These are phyloP conservation scores for Diplodus sargus DNA, from an alignment of 2,797 vertebrate genomes.

Conservation along the genomic window DNA sequence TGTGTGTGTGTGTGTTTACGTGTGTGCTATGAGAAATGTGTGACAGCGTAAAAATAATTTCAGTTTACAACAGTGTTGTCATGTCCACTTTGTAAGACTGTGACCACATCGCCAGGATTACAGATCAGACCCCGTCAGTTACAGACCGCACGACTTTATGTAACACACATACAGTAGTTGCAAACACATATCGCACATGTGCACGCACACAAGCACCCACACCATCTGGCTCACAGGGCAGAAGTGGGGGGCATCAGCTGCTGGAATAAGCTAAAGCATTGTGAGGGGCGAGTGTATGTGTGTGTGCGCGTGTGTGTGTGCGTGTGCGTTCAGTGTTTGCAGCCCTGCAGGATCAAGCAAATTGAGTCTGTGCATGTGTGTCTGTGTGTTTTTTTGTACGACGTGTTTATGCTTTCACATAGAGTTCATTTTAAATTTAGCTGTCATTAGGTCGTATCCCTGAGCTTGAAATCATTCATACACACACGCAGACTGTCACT, in stretches of 20 bases:
- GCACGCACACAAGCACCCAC: constrained; percentile 23
- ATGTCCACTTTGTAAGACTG: constrained; percentile 49
- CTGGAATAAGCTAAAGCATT: constrained; percentile 67
- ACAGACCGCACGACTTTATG: constrained; percentile 60
- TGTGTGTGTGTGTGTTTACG: constrained; percentile 9
- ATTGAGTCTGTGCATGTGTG: constrained; percentile 16
- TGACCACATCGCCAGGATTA: constrained; percentile 67
- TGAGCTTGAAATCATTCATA: constrained; percentile 24
- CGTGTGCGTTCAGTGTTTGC: constrained; percentile 38
- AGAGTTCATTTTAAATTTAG: constrained; percentile 47
- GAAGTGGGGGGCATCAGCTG: constrained; percentile 71
- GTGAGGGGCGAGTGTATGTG: constrained; percentile 39
- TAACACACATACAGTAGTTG: constrained; percentile 62
- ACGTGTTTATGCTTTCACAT: constrained; percentile 35
- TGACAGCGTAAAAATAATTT: constrained; percentile 35
- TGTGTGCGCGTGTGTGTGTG: constrained; percentile 12
- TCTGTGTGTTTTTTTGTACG: constrained; percentile 28
- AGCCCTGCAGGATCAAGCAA: constrained; percentile 53
- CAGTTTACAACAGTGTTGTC: constrained; percentile 34
- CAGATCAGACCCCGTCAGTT: constrained; percentile 45
- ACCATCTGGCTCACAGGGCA: constrained; percentile 72
- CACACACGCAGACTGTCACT: not conserved
- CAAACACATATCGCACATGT: constrained; percentile 25
- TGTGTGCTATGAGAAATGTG: constrained; percentile 35
- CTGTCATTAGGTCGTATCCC: constrained; percentile 57